These are phyloP conservation scores for Zaprionus davidi DNA, from an alignment of 1,140 invertebrate genomes.

Conservation along the genomic window DNA sequence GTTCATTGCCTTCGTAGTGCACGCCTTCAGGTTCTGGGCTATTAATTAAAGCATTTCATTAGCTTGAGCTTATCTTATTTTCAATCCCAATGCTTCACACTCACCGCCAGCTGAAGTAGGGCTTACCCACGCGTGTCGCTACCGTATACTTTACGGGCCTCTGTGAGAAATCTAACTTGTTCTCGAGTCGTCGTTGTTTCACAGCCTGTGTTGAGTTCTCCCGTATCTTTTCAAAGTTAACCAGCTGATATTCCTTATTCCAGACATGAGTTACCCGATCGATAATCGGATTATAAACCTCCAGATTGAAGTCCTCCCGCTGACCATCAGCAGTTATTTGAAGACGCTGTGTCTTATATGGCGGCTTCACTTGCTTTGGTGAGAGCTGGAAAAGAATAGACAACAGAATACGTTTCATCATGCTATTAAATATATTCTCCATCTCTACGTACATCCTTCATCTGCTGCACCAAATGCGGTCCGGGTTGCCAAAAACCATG, in stretches of 20 bases:
- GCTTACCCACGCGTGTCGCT: conserved; percentile 72
- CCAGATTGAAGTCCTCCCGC: conserved; percentile 89
- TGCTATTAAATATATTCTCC: not conserved
- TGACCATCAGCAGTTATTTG: conserved; percentile 89
- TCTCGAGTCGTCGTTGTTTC: conserved; percentile 52
- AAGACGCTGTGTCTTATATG: conserved; percentile 85
- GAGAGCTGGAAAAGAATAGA: conserved; percentile 41
- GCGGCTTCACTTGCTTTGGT: conserved; percentile 58
- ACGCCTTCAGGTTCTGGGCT: conserved; percentile 72
- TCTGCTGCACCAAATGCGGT: conserved; percentile 61
- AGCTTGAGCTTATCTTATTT: not conserved
- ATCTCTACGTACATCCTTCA: conserved; percentile 55
- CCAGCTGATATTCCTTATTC: conserved; percentile 69
- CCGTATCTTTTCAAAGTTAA: conserved; percentile 53
- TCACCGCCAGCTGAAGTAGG: conserved; percentile 77
- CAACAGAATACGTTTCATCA: not conserved
- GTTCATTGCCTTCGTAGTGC: conserved; percentile 85
- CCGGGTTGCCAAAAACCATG: conserved; percentile 72
- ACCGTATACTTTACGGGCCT: conserved; percentile 66
- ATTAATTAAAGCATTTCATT: not conserved
- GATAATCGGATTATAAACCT: conserved; percentile 87
- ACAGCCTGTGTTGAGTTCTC: conserved; percentile 63
- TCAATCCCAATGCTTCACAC: conserved; percentile 6
- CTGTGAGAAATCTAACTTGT: conserved; percentile 68
- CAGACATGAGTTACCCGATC: conserved; percentile 70